Base-by-base conservation (phyloP, 2,113 vertebrate species). In the Cathartes aura region DNA sequence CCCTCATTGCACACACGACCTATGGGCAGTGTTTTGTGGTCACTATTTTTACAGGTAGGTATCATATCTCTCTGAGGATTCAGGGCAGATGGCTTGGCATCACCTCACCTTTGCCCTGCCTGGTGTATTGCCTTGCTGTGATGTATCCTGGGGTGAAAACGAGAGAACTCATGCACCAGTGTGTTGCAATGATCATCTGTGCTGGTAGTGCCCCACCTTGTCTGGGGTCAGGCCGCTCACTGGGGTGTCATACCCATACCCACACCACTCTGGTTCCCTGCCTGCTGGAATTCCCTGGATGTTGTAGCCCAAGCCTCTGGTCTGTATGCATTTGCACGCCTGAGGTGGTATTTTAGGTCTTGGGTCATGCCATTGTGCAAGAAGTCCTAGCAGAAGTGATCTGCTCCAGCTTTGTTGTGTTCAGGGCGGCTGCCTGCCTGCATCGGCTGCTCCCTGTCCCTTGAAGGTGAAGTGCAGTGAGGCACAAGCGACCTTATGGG, bases 1-100 rank as follows among this genome's bases (percentile, higher is more conserved):
- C 26, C n/a, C 63, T 53, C 2, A 1, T 0, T 29, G 53, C 52
- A 8, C 34, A 10, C 29, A 6, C 0, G 1, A 38, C n/a, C 27
- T 23, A 18, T 3, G 15, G 32, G 24, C 40, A 32, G 29, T 36
- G 26, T 63, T 72, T 67, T 58, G 26, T 38, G 45, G 27, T 52
- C 10, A 3, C 12, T 60, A 24, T 42, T 72, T 48, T 38, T 60
- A 9, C 24, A 22, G 26, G 11, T 80, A 15, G 12, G 3, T 76
- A 6, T 70, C 0, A 1, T 32, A 14, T 64, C 15, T 62, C 22
- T 53, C 38, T 47, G 82, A 55, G 47, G 56, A 55, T 38, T 23
- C 23, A 30, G 22, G 66, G 55, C 7, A 36, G 40, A 16, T 78
- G 47, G 23, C 14, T 53, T 86, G 71, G 22, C 53, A 42, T 20